These are phyloP conservation scores for Protophormia terraenovae DNA, from an alignment of 2,888 invertebrate genomes.

Conservation along the genomic window DNA sequence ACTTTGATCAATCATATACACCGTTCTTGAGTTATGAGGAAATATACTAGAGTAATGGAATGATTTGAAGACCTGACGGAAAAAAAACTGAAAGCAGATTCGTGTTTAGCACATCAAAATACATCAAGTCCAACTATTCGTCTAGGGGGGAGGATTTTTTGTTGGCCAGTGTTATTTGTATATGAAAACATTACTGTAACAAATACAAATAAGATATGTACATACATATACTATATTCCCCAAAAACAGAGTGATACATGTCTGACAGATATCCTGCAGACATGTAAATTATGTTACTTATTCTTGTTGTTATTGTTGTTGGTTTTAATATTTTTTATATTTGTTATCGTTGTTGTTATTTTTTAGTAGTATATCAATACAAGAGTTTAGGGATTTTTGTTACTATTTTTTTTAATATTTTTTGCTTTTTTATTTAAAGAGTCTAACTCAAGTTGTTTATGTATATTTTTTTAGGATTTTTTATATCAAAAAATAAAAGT, in stretches of 20 bases:
- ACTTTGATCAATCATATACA: too few relatives aligned
- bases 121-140: too few relatives aligned
- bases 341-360: neutral
- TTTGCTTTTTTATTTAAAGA: neutral
- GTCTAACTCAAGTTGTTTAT: conserved; percentile 27
- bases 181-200: too few relatives aligned
- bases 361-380: conserved; percentile 11
- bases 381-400: conserved; percentile 17
- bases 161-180: too few relatives aligned
- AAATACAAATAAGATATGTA: too few relatives aligned
- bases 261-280: conserved; percentile 75
- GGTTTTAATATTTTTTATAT: conserved; percentile 11
- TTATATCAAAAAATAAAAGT: conserved; percentile 24
- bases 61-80: too few relatives aligned
- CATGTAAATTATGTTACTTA: conserved; percentile 74
- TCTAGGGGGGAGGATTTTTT: too few relatives aligned
- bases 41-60: too few relatives aligned
- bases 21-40: too few relatives aligned
- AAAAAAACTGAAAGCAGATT: too few relatives aligned
- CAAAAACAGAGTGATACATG: conserved; percentile 64
- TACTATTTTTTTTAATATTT: neutral
- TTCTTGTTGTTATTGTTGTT: conserved; percentile 46
- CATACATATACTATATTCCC: neutral
- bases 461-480: conserved; percentile 3
- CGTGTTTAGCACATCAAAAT: too few relatives aligned